Conservation (phyloP, 2,797 vertebrate species). For the Protosalanx chinensis region DNA sequence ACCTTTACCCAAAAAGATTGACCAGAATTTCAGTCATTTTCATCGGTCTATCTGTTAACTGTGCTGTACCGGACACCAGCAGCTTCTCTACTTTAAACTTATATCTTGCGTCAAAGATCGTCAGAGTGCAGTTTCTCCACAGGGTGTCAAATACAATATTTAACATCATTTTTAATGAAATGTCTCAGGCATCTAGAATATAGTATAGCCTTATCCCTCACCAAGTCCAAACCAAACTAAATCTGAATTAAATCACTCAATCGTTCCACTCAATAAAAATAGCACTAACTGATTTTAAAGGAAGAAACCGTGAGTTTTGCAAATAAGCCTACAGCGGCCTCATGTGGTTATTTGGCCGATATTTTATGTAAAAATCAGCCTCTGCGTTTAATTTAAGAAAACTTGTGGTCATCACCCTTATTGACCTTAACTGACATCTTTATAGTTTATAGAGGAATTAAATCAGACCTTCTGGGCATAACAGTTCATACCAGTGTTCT, state of each 20-base stretch:
- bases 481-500: no score
- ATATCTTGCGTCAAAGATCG: neutral
- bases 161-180: neutral
- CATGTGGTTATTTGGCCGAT: slow-evolving; percentile 4
- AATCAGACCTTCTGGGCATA: no score
- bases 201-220: no score
- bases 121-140: neutral
- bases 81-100: neutral
- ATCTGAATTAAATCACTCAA: no score
- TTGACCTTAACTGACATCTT: no score
- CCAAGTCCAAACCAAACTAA: no score
- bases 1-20: neutral
- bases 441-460: no score
- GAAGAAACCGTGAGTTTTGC: neutral
- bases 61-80: neutral
- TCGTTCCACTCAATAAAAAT: no score
- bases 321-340: slow-evolving; percentile 3
- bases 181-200: no score
- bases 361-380: neutral
- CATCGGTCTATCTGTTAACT: neutral
- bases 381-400: no score
- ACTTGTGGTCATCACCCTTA: no score
- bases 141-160: neutral
- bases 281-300: no score
- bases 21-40: neutral